Conservation (phyloP, 2,113 vertebrate genomes). For the Chrysochloris asiatica region DNA sequence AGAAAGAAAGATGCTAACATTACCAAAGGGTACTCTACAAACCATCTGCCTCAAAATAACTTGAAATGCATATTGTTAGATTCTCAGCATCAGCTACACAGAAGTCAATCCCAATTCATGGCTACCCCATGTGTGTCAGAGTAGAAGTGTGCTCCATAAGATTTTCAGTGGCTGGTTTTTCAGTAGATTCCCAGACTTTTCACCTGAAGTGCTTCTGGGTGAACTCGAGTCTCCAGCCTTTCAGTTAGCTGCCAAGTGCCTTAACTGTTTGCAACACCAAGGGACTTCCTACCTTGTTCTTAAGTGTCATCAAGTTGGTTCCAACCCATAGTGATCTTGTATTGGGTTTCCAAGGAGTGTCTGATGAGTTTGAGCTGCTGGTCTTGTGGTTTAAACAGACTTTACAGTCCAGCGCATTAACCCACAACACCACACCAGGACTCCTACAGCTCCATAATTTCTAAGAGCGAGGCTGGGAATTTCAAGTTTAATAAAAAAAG, state of each 20-base stretch:
- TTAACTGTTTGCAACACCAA: not conserved
- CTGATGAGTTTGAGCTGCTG: no score
- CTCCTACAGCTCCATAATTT: no score
- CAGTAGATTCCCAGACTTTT: not conserved
- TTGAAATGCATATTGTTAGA: not conserved
- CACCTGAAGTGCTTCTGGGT: not conserved
- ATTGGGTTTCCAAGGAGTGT: no score
- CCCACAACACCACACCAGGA: no score
- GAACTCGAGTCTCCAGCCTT: not conserved
- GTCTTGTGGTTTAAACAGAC: no score
- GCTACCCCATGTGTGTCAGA: no score
- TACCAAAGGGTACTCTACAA: not conserved
- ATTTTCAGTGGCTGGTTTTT: not conserved
- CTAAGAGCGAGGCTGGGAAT: not conserved
- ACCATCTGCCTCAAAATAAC: conserved; percentile 10
- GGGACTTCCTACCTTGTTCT: no score
- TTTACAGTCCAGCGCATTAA: no score
- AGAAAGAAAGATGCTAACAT: not conserved
- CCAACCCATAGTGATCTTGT: no score
- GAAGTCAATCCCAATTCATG: not conserved
- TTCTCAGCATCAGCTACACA: no score
- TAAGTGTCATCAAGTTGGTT: no score
- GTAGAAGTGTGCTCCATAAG: not conserved
- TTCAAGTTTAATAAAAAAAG: conserved; percentile 29
- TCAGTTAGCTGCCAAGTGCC: not conserved